Conservation (phyloP, 2,888 invertebrate species). For the Dynastes maya region DNA sequence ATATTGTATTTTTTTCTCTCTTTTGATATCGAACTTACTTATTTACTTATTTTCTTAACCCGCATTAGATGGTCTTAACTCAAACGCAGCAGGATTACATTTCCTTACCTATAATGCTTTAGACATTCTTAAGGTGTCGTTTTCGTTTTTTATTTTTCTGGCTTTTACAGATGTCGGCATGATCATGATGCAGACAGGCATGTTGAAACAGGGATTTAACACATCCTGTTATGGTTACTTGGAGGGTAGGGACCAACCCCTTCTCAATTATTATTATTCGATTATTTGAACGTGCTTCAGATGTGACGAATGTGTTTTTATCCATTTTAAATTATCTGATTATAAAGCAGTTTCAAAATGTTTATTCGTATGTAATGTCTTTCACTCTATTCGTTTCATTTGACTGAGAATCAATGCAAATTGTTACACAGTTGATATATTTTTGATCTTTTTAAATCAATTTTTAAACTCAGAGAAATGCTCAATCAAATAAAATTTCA, state of each 20-base stretch:
- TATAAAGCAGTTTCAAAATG: too few relatives aligned
- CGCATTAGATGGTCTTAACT: constrained; percentile 30
- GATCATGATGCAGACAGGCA: constrained; percentile 97
- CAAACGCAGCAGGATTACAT: constrained; percentile 19
- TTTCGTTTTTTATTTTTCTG: constrained; percentile 69
- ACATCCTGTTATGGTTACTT: constrained; percentile 77
- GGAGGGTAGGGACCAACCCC: constrained; percentile 82
- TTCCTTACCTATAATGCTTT: constrained; percentile 20
- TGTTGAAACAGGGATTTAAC: constrained; percentile 93
- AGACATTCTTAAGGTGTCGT: constrained; percentile 38
- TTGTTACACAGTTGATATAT: too few relatives aligned
- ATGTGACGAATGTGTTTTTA: constrained; percentile 23
- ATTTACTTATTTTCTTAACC: constrained; percentile 11
- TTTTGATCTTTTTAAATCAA: too few relatives aligned
- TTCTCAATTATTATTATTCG: constrained; percentile 52
- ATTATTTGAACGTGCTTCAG: constrained; percentile 47
- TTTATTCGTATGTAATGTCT: too few relatives aligned
- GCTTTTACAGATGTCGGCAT: constrained; percentile 95
- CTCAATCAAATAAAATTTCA: too few relatives aligned
- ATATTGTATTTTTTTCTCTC: constrained; percentile 25
- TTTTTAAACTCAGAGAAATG: too few relatives aligned
- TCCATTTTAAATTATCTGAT: not conserved
- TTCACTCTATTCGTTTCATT: too few relatives aligned
- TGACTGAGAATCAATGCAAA: too few relatives aligned
- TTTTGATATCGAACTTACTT: constrained; percentile 11